These are phyloP conservation scores for Conomelus anceps DNA, from an alignment of 2,888 invertebrate genomes.

Conservation along the genomic window DNA sequence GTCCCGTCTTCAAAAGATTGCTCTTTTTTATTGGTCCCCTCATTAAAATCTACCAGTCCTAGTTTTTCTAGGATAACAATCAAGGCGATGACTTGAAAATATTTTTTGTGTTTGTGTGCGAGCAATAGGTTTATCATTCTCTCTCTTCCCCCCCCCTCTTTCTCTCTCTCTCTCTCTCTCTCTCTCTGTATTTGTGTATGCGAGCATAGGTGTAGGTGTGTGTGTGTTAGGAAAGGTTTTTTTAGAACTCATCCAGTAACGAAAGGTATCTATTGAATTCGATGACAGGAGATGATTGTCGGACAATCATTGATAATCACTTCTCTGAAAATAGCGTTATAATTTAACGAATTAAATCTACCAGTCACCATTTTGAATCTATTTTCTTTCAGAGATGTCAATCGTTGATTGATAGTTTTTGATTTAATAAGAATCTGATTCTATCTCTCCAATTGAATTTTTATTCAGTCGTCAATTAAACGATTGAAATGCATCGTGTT, in stretches of 20 bases:
- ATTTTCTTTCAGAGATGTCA: neutral
- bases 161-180: too few species aligned
- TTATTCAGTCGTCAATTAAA: too few species aligned
- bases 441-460: too few species aligned
- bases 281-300: neutral
- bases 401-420: neutral
- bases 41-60: neutral
- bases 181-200: too few species aligned
- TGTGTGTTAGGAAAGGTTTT: neutral
- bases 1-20: neutral
- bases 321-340: neutral
- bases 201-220: too few species aligned
- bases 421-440: neutral
- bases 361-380: neutral
- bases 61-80: neutral
- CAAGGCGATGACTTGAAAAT: neutral
- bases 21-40: neutral
- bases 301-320: neutral
- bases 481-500: too few species aligned
- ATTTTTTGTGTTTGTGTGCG: neutral
- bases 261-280: neutral
- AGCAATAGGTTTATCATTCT: too few species aligned
- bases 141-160: too few species aligned
- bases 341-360: neutral
- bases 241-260: neutral